A percentile compares a stretch with the other conserved stretches of the same genome.
Evolutionary conservation across 2,888 invertebrate genomes (phyloP).

Genomic region (Plebejus melissa): DNA sequence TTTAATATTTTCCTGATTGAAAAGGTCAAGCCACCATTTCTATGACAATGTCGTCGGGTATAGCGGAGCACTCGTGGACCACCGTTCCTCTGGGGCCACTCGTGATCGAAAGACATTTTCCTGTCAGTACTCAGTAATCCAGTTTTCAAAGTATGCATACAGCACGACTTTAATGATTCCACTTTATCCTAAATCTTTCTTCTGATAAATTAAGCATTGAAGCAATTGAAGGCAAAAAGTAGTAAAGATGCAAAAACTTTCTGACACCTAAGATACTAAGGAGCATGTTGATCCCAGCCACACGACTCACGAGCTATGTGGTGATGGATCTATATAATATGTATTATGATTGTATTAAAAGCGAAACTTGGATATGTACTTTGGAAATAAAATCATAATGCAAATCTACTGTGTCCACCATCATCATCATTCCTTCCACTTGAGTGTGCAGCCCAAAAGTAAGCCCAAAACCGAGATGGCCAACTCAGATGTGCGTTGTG

Average conservation of each 20-base stretch:
- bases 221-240: background rate
- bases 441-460: background rate
- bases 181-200: background rate
- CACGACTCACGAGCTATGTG: background rate
- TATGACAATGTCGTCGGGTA: background rate
- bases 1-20: slow-evolving; percentile 17
- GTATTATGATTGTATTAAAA: too few species aligned
- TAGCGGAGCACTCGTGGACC: background rate
- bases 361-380: background rate
- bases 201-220: background rate
- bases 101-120: too few species aligned
- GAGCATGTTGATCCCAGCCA: background rate
- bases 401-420: background rate
- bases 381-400: background rate
- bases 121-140: background rate
- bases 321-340: background rate
- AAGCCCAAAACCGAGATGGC: background rate
- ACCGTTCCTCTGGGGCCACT: background rate
- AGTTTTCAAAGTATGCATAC: background rate
- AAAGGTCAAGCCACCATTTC: slow-evolving; percentile 18
- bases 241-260: background rate
- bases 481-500: background rate
- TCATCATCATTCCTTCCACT: background rate
- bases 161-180: background rate
- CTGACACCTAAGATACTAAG: background rate